Conservation (phyloP, 2,113 vertebrate genomes). For the Eretmochelys imbricata region DNA sequence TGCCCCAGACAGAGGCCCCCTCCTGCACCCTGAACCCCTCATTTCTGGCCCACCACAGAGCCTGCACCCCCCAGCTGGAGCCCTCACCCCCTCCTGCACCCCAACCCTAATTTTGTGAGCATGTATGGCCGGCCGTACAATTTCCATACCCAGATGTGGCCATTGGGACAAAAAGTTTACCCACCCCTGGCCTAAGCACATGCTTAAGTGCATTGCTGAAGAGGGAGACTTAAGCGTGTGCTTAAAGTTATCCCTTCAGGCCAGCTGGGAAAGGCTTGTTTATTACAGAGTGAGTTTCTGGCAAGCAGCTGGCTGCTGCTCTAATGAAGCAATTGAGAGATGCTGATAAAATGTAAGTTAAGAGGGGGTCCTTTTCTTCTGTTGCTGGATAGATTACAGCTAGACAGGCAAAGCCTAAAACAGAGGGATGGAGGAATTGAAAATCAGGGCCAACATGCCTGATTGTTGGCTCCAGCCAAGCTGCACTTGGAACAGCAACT, state of each 20-base stretch:
- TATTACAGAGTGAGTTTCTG: constrained; percentile 1
- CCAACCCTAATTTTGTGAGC: no score
- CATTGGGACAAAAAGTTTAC: no score
- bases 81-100: no score
- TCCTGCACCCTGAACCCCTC: no score
- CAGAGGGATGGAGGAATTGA: background rate
- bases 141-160: no score
- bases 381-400: background rate
- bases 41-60: no score
- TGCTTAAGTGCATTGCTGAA: background rate
- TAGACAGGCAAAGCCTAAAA: background rate
- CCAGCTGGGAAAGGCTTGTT: constrained; percentile 4
- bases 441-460: background rate
- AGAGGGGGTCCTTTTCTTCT: background rate
- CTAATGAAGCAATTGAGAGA: constrained; percentile 8
- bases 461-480: background rate
- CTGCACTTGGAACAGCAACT: background rate
- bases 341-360: constrained; percentile 13
- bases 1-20: no score
- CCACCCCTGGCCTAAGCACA: background rate
- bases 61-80: no score
- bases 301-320: constrained; percentile 13
- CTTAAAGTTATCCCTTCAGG: background rate
- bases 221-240: background rate
- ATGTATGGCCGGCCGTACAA: no score